Base-by-base conservation (phyloP, 2,888 invertebrate species). In the Timema podura region DNA sequence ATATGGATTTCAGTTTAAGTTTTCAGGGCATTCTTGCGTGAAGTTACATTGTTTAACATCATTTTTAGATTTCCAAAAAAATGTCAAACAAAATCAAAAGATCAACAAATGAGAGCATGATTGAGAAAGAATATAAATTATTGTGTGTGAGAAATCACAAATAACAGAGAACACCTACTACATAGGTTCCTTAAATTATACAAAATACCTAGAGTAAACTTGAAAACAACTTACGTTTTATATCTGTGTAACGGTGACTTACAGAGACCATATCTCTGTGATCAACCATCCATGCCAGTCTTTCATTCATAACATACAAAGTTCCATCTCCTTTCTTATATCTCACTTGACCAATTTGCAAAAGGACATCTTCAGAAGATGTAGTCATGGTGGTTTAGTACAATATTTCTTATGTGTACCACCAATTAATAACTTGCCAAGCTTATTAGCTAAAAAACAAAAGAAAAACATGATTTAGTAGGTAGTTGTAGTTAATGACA, bases 311-410 rank as follows among this genome's bases (percentile, higher is more conserved):
- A 74, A 98, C 89, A 81, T 97, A 95, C 70, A 98, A 84, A 0
- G 93, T 93, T 11, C 98, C 98, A 83, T 98, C 96, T 69, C 95
- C 94, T 83, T 98, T 98, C 82, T 98, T 98, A 80, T 91, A 95
- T 73, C 94, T 90, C 73, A 98, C 98, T 82, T 94, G 89, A 74
- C 91, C 89, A 76, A 97, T 91, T 85, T 96, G 95, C 75, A 96
- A 86, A 76, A 98, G 85, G 70, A 98, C 96, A 83, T 98, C 97
- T 84, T 98, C 98, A 70, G 94, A 94, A 74, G 93, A 93, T 69
- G 93, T 92, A 75, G 92, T 91, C 92, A 93, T 93, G 78, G 78
- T 80, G 79, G 77, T 76, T 79, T 45, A 10, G n/a, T 61, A 44
- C 1, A 30, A 30, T 30, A 30, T 30, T 30, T 30, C 30, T 30